Conservation (phyloP, 2,113 vertebrate genomes). For the Dicerorhinus sumatrensis region DNA sequence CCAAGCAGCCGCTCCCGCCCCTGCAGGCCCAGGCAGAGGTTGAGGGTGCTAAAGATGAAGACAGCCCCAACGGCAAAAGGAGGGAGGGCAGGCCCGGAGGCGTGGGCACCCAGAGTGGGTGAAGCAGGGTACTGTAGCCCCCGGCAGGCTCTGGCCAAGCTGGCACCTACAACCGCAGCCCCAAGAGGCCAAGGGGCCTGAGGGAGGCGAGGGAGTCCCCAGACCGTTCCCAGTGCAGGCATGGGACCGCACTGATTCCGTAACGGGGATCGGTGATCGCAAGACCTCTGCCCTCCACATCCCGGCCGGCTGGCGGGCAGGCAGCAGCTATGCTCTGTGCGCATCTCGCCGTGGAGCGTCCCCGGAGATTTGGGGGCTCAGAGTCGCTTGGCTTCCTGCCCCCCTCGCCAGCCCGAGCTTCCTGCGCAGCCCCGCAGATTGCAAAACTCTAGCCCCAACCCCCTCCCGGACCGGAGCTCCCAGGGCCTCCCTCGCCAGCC, state of each 20-base stretch:
- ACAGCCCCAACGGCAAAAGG: too few species aligned
- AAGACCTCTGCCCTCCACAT: slow-evolving; percentile 9
- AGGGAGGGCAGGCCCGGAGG: not conserved
- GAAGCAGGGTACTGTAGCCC: slow-evolving; percentile 30
- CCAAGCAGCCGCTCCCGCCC: not conserved
- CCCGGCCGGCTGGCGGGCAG: not conserved
- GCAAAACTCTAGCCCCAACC: slow-evolving; percentile 59
- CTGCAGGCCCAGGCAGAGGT: not conserved
- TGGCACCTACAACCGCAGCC: not conserved
- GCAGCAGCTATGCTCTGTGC: not conserved
- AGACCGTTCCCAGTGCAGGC: not conserved
- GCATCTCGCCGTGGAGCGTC: not conserved
- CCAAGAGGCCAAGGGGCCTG: not conserved
- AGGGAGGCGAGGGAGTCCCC: not conserved
- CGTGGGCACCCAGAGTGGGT: not conserved
- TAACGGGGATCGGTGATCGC: slow-evolving; percentile 38
- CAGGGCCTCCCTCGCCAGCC: slow-evolving; percentile 32
- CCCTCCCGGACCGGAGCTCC: slow-evolving; percentile 9
- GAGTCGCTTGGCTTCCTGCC: not conserved
- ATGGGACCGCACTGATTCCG: slow-evolving; percentile 7
- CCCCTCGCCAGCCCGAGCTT: not conserved
- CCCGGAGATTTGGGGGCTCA: not conserved
- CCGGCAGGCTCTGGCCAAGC: not conserved
- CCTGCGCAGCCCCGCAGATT: slow-evolving; percentile 27
- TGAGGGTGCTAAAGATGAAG: not conserved